phyloP scores from a whole-genome alignment of 2,888 invertebrate genomes.

The Drosophila merina region DNA sequence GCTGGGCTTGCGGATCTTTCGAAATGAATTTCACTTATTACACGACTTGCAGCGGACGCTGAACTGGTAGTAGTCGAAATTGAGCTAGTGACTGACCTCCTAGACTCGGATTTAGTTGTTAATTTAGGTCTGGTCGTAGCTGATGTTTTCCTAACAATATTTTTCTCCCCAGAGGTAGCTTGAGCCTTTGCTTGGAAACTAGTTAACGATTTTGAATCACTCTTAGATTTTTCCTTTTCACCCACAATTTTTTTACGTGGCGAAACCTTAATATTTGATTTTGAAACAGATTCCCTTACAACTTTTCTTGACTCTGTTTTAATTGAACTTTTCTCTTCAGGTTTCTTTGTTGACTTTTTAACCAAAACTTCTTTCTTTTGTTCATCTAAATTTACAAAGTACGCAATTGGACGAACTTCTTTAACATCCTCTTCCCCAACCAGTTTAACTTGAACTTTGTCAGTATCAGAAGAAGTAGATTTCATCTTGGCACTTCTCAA shows the following conservation, averaged over 20 bases:
- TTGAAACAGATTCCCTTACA: conserved; percentile 9
- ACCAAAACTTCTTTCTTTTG: conserved; percentile 15
- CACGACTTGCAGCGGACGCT: conserved; percentile 63
- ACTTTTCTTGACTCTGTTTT: conserved; percentile 4
- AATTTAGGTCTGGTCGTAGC: conserved; percentile 33
- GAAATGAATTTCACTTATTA: conserved; percentile 70
- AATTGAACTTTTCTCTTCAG: conserved; percentile 3
- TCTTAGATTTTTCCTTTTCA: conserved; percentile 33
- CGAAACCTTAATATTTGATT: not conserved
- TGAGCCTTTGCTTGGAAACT: conserved; percentile 28
- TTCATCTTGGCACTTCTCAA: conserved; percentile 45
- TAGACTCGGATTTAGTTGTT: conserved; percentile 56
- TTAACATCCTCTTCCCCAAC: conserved; percentile 17
- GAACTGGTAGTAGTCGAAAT: conserved; percentile 68
- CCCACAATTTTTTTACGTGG: conserved; percentile 31
- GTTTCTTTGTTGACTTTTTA: conserved; percentile 29
- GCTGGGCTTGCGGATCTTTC: conserved; percentile 73
- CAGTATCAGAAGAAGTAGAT: not conserved
- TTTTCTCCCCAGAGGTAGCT: not conserved
- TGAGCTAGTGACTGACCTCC: conserved; percentile 69
- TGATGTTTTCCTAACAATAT: conserved; percentile 24
- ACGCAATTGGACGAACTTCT: conserved; percentile 65
- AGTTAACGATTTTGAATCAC: conserved; percentile 18
- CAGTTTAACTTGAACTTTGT: not conserved
- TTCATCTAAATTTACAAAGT: conserved; percentile 72